Evolutionary conservation across 1,140 invertebrate genomes (phyloP), one percentile per base, ranked within the genome.

Genomic region (Drosophila fuyamai): DNA sequence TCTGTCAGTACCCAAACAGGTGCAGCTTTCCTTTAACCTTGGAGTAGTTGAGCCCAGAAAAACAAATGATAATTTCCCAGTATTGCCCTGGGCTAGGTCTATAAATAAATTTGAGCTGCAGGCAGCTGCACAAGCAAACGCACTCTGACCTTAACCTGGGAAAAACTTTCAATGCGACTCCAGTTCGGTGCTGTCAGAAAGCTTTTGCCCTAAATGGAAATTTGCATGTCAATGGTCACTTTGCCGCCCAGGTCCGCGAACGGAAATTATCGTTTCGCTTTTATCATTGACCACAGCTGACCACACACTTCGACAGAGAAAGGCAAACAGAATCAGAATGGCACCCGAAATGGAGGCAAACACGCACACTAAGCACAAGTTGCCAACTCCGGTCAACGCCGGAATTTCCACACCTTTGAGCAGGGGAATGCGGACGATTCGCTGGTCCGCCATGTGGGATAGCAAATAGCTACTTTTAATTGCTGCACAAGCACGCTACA

Each of bases 201-300:
- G 76, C 76, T 85, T 82, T 76, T 54, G 47, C 68, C 66, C 70
- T 88, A 88, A 88, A 78, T 88, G 73, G 46, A 78, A 81, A 88
- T 89, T 88, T 81, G 85, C 84, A 88, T 88, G 84, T 89, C 70
- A 66, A 60, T 46, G 58, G 47, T 61, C 81, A 84, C 60, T 88
- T 84, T 89, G 73, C 56, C 23, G 67, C 59, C 61, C 58, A 55
- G 18, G 40, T 56, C 36, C 60, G 53, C 57, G 48, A 58, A 72
- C 66, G 62, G 71, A 89, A 88, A 83, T 89, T 83, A 89, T 77
- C 79, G 84, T 74, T 74, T 73, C 60, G 68, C 16, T 68, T 70
- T 44, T 80, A 80, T 88, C 84, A 83, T 76, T 76, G 79, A 66
- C 66, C 71, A 70, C 56, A 72, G 68, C 67, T 72, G 68, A 71